Evolutionary conservation across 2,113 vertebrate species (phyloP).

Genomic region (Recurvirostra avosetta): DNA sequence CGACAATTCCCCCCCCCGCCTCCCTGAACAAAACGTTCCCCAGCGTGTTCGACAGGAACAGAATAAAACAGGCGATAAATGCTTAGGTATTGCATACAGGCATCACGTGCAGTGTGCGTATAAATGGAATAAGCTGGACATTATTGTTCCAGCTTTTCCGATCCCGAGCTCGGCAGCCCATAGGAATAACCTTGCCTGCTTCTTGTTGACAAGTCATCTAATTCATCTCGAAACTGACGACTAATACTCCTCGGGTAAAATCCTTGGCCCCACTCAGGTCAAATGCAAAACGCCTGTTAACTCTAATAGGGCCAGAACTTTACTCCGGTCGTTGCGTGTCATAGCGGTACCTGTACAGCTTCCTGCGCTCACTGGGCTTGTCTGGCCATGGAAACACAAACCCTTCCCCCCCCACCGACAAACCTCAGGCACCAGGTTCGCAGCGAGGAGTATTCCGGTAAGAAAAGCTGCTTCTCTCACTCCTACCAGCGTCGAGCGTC

Average conservation of each 20-base stretch:
- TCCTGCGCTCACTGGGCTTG: accelerated
- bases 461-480: background rate
- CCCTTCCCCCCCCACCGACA: background rate
- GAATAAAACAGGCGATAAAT: background rate
- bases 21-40: background rate
- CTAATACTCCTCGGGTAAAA: background rate
- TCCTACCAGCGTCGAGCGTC: accelerated
- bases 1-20: background rate
- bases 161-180: background rate
- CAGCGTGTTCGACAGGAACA: background rate
- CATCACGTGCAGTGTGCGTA: accelerated
- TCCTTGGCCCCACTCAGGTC: background rate
- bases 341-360: background rate
- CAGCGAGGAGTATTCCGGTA: background rate
- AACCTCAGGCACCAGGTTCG: background rate
- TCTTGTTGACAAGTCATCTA: background rate
- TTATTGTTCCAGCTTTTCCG: background rate
- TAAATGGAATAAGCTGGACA: background rate
- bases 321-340: background rate
- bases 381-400: background rate
- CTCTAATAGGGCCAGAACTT: background rate
- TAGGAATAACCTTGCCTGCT: background rate
- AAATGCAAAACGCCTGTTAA: background rate
- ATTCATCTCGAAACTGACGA: background rate
- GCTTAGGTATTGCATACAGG: background rate